phyloP scores from a whole-genome alignment of 2,888 invertebrate species.

The Trachelus tabidus region DNA sequence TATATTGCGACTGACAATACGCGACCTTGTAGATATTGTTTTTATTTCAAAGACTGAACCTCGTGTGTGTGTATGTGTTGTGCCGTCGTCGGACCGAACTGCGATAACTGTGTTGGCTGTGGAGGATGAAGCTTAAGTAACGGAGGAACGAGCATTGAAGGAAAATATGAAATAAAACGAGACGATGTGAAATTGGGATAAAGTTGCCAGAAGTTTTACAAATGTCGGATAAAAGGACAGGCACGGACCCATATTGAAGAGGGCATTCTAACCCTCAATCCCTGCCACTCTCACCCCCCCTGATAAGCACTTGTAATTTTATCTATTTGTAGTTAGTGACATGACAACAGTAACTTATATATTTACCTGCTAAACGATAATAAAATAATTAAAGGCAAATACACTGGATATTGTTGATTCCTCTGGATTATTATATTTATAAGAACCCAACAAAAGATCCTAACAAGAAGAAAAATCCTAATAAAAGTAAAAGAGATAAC shows the following conservation, averaged over 20 bases:
- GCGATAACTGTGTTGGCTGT: constrained; percentile 11
- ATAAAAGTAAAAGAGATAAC: not conserved
- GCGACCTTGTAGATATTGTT: constrained; percentile 51
- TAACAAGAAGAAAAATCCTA: not conserved
- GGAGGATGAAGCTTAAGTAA: not conserved
- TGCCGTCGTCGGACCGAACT: not conserved
- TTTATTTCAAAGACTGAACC: constrained; percentile 58
- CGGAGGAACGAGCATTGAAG: not conserved
- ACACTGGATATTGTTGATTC: not conserved
- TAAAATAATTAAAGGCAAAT: constrained; percentile 50
- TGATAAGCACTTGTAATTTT: constrained; percentile 53
- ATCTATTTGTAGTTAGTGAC: constrained; percentile 59
- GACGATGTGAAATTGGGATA: not conserved
- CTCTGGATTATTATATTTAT: not conserved
- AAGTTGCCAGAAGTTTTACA: not conserved
- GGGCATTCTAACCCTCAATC: not conserved
- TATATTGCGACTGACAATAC: constrained; percentile 52
- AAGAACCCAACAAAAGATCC: not conserved
- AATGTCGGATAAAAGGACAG: not conserved
- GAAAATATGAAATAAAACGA: not conserved
- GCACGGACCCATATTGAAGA: not conserved
- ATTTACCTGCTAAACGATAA: constrained; percentile 56
- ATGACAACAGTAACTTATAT: constrained; percentile 60
- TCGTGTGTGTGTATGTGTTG: constrained; percentile 38
- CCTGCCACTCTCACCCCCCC: constrained; percentile 22